These are phyloP conservation scores for Cyprinus carpio DNA, from an alignment of 2,113 vertebrate genomes.

Conservation along the genomic window DNA sequence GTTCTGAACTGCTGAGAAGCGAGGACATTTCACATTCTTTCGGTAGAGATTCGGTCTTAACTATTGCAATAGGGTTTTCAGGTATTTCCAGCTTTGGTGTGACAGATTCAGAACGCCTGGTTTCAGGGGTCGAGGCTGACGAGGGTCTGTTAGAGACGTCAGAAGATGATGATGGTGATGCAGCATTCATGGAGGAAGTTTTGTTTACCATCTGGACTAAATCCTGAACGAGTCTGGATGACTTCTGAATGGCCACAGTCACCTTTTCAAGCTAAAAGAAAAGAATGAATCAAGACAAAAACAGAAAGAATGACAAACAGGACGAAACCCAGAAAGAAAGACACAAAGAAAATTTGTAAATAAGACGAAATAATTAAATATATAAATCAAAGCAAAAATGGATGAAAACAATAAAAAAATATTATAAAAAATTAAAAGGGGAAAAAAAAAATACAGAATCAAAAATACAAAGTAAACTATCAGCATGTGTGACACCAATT, in stretches of 20 bases:
- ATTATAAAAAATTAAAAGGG: background rate
- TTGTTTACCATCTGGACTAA: conserved; percentile 76
- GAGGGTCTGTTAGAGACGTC: background rate
- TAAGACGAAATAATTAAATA: background rate
- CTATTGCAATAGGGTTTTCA: background rate
- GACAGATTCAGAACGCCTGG: background rate
- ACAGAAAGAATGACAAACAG: background rate
- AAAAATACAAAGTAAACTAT: background rate
- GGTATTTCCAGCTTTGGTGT: background rate
- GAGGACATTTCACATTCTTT: background rate
- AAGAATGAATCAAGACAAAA: background rate
- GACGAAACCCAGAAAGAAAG: background rate
- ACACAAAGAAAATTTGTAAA: background rate
- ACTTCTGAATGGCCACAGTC: conserved; percentile 79
- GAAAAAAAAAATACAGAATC: background rate
- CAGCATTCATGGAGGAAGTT: background rate
- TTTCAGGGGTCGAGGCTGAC: background rate
- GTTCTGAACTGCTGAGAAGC: background rate
- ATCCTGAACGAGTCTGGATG: conserved; percentile 78
- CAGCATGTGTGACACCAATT: background rate
- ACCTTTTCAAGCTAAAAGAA: conserved; percentile 25
- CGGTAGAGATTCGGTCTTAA: conserved; percentile 7
- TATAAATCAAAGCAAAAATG: background rate
- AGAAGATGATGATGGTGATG: background rate
- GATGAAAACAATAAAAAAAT: background rate